These are phyloP conservation scores for Barypeithes pellucidus DNA, from an alignment of 2,888 invertebrate species.

Conservation along the genomic window DNA sequence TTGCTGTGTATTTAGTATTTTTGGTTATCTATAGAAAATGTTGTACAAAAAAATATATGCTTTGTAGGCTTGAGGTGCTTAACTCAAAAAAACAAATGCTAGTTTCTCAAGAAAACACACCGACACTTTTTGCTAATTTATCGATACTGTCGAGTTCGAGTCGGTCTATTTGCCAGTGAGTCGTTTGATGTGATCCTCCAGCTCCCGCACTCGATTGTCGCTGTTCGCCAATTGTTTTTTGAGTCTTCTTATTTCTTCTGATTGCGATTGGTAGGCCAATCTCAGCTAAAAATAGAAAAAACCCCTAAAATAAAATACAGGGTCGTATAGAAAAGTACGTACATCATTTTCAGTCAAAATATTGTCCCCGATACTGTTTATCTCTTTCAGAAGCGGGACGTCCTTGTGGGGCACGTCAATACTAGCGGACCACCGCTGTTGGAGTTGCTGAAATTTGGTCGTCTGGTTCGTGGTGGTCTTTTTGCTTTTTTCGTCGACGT, in stretches of 20 bases:
- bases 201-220: constrained; percentile 85
- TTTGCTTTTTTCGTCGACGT: constrained; percentile 78
- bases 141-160: neutral
- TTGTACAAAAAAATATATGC: no score
- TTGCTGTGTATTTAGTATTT: no score
- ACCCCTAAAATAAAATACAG: no score
- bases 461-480: constrained; percentile 85
- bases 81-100: neutral
- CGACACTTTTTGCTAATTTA: constrained; percentile 3
- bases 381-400: constrained; percentile 74
- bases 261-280: constrained; percentile 83
- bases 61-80: no score
- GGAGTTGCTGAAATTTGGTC: constrained; percentile 87
- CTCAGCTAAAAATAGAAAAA: constrained; percentile 75
- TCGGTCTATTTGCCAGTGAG: constrained; percentile 66
- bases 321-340: no score
- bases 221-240: constrained; percentile 85
- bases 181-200: constrained; percentile 83
- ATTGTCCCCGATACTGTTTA: constrained; percentile 75
- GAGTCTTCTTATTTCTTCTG: constrained; percentile 84
- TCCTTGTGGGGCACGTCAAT: constrained; percentile 69
- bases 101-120: neutral
- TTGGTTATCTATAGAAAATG: no score
- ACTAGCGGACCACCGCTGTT: constrained; percentile 81
- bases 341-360: constrained; percentile 77